Evolutionary conservation across 2,888 invertebrate genomes (phyloP).

Genomic region (Ormyrus nitidulus): DNA sequence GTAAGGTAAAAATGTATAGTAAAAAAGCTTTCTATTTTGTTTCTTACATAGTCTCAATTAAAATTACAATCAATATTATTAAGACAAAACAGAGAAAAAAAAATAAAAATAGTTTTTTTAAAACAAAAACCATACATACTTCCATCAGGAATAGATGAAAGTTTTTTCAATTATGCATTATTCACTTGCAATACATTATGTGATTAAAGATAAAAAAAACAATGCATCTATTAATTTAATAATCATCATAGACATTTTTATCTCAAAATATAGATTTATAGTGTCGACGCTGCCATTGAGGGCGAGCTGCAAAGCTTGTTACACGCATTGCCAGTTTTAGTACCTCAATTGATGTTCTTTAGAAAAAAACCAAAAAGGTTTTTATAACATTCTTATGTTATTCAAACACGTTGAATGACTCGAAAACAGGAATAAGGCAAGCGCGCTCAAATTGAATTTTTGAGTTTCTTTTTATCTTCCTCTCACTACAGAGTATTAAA

Average conservation of each 20-base stretch:
- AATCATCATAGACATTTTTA: conserved; percentile 56
- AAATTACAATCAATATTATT: conserved; percentile 49
- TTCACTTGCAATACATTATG: conserved; percentile 22
- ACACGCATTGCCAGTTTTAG: conserved; percentile 48
- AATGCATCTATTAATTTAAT: conserved; percentile 45
- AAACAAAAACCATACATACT: conserved; percentile 52
- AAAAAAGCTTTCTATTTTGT: conserved; percentile 55
- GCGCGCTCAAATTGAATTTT: conserved; percentile 59
- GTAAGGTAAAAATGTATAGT: conserved; percentile 54
- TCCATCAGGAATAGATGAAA: conserved; percentile 51
- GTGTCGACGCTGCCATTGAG: conserved; percentile 36
- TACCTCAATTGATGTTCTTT: conserved; percentile 41
- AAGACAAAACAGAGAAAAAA: conserved; percentile 50
- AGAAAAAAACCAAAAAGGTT: conserved; percentile 39
- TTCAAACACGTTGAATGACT: conserved; percentile 45
- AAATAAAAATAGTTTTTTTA: conserved; percentile 54
- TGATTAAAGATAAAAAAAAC: conserved; percentile 49
- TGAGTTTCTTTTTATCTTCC: conserved; percentile 50
- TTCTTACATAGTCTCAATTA: conserved; percentile 45
- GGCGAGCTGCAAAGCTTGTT: conserved; percentile 55
- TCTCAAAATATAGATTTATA: conserved; percentile 63
- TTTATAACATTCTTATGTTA: conserved; percentile 44
- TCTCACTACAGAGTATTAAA: conserved; percentile 44
- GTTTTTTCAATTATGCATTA: conserved; percentile 15
- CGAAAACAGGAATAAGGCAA: conserved; percentile 65